Evolutionary conservation across 2,113 vertebrate species (phyloP), one percentile per base, ranked within the genome.

Genomic region (Nipponia nippon): DNA sequence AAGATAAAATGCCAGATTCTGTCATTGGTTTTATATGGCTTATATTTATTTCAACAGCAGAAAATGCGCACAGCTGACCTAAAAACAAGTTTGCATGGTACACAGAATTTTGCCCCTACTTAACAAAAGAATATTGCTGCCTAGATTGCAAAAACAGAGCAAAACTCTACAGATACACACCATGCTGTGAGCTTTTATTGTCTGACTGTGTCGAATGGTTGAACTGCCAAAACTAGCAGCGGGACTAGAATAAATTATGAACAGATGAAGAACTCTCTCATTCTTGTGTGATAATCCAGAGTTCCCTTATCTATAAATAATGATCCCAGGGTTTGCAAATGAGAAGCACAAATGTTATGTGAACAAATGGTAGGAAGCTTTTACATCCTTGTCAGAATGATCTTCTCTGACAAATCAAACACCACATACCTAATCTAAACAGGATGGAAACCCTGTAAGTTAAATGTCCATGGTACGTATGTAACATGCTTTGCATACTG

Each of bases 141-240:
- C n/a, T 56, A 42, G 38, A 79, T 66, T 83, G 79, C 77, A 92
- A 92, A 89, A 95, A 5, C 22, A 22, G 21, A 73, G 40, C 18
- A 91, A 82, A 94, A 75, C 58, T 83, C 30, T 23, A 71, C 50
- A 75, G 72, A 88, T 65, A 49, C 2, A 21, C 69, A 89, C 69
- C 94, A 46, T 44, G 55, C 95, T 97, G 96, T 93, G 90, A 87
- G 69, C 58, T 91, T 95, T 97, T 92, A 96, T 95, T 97, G 63
- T 91, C 92, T 95, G 71, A 93, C 93, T 97, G 93, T 7, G 56
- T 81, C 56, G 90, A 91, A 84, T 67, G 42, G 49, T 14, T 63
- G 46, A 77, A 49, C 82, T 95, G 93, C 63, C 95, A 97, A 96
- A 96, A 83, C 62, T 63, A 96, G 75, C 94, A 91, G 95, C 9